Conservation (phyloP, 2,888 invertebrate genomes). For the Pyrochroa serraticornis region DNA sequence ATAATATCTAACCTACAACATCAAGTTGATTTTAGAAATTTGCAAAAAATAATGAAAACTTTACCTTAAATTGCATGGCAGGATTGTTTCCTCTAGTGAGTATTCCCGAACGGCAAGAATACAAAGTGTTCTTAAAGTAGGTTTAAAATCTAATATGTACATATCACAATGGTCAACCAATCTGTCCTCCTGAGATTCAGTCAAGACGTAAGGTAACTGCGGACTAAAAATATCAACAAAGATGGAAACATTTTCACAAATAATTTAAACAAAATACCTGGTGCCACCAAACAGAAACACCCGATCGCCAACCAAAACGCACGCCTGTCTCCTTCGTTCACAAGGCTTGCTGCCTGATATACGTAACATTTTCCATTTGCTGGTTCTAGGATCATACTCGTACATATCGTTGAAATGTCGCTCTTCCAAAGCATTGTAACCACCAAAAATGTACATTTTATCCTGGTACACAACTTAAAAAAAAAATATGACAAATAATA, state of each 20-base stretch:
- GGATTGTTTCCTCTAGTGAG: conserved; percentile 66
- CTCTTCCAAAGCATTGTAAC: conserved; percentile 79
- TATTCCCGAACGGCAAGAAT: conserved; percentile 70
- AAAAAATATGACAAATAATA: conserved; percentile 12
- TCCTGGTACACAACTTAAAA: conserved; percentile 77
- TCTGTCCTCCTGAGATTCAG: conserved; percentile 19
- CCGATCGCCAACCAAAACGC: conserved; percentile 73
- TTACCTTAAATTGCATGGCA: conserved; percentile 72
- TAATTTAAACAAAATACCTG: conserved; percentile 63
- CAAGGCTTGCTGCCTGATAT: conserved; percentile 67
- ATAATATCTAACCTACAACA: conserved; percentile 66
- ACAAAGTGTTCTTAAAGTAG: conserved; percentile 75
- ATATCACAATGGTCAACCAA: conserved; percentile 84
- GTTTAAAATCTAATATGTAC: conserved; percentile 79
- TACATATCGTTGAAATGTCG: conserved; percentile 85
- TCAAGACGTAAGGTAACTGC: conserved; percentile 22
- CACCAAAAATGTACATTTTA: conserved; percentile 87
- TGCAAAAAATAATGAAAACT: conserved; percentile 38
- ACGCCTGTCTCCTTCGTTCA: conserved; percentile 77
- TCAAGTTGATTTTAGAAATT: not conserved
- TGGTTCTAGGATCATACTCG: conserved; percentile 69
- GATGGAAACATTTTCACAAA: not conserved
- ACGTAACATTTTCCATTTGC: conserved; percentile 67
- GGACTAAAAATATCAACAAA: conserved; percentile 31
- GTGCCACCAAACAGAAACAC: conserved; percentile 91